phyloP scores from a whole-genome alignment of 1,140 invertebrate genomes.

The Drosophila pachea region DNA sequence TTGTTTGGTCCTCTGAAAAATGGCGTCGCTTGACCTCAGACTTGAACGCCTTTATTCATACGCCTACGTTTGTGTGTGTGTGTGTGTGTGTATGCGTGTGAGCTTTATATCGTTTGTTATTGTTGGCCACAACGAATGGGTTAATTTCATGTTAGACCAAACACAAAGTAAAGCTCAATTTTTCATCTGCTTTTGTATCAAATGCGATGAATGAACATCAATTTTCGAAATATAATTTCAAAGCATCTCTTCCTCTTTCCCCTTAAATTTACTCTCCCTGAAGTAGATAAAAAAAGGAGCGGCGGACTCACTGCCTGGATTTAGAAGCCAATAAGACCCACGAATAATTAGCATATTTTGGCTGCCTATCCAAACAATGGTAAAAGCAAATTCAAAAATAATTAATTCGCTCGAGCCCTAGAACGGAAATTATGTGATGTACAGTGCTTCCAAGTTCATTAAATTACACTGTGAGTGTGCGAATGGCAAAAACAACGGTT shows the following conservation, averaged over 20 bases:
- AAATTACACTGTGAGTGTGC: neutral
- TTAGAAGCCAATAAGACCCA: constrained; percentile 41
- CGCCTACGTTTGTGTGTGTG: constrained; percentile 27
- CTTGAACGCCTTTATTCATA: constrained; percentile 26
- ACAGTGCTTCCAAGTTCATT: constrained; percentile 5
- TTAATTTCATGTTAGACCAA: constrained; percentile 66
- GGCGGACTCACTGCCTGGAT: constrained; percentile 41
- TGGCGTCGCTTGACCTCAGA: constrained; percentile 68
- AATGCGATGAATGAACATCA: constrained; percentile 28
- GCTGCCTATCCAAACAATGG: constrained; percentile 37
- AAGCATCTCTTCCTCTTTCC: neutral
- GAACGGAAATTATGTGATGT: constrained; percentile 6
- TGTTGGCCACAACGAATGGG: constrained; percentile 66
- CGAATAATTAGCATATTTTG: constrained; percentile 60
- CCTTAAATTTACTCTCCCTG: constrained; percentile 5
- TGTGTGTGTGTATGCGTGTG: constrained; percentile 5
- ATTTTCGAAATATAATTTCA: constrained; percentile 33
- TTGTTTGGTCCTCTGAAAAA: constrained; percentile 71
- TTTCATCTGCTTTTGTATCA: constrained; percentile 51
- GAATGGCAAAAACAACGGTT: no score
- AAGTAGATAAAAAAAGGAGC: constrained; percentile 1
- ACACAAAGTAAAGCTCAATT: constrained; percentile 53
- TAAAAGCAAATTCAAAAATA: constrained; percentile 44
- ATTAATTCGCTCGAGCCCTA: constrained; percentile 53
- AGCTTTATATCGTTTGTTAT: constrained; percentile 52